A percentile compares a stretch with the other conserved stretches of the same genome.
phyloP scores from a whole-genome alignment of 30 jellyfish, hydroid and myxozoan species.

The Phacellophora camtschatica region DNA sequence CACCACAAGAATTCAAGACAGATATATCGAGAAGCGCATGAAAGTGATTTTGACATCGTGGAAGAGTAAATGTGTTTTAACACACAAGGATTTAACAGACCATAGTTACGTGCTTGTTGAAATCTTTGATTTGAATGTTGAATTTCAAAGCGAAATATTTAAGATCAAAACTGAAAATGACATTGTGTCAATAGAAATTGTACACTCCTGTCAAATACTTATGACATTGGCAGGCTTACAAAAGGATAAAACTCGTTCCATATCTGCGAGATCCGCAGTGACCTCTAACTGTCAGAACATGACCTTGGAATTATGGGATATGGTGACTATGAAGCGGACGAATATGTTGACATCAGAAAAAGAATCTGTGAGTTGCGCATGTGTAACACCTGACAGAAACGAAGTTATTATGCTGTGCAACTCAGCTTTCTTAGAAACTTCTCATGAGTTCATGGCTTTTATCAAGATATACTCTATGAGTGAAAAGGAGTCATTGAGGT shows the following conservation, averaged over 20 bases:
- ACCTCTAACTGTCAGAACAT: slow-evolving; percentile 59
- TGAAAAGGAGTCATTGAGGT: slow-evolving; percentile 9
- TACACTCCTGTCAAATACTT: slow-evolving; percentile 4
- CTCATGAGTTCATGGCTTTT: slow-evolving; percentile 37
- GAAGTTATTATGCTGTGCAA: slow-evolving; percentile 46
- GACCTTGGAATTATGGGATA: slow-evolving; percentile 64
- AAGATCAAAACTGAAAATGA: slow-evolving; percentile 18
- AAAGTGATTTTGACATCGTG: slow-evolving; percentile 25
- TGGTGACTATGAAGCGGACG: slow-evolving; percentile 20
- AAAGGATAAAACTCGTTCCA: slow-evolving; percentile 20
- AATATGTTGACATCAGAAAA: slow-evolving; percentile 10
- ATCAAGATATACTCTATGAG: slow-evolving; percentile 25
- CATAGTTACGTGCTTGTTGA: slow-evolving; percentile 5
- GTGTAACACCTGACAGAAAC: slow-evolving; percentile 46
- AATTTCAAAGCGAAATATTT: slow-evolving; percentile 6
- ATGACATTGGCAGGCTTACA: slow-evolving; percentile 29
- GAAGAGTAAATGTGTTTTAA: slow-evolving; percentile 15
- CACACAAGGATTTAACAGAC: slow-evolving; percentile 25
- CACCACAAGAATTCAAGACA: not conserved
- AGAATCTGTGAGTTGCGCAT: slow-evolving; percentile 45
- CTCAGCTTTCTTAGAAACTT: slow-evolving; percentile 38
- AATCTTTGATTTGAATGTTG: not conserved
- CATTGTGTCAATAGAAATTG: slow-evolving; percentile 38
- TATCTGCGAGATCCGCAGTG: slow-evolving; percentile 59
- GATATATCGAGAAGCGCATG: not conserved